Evolutionary conservation across 2,888 invertebrate species (phyloP).

Genomic region (Thera obeliscata): DNA sequence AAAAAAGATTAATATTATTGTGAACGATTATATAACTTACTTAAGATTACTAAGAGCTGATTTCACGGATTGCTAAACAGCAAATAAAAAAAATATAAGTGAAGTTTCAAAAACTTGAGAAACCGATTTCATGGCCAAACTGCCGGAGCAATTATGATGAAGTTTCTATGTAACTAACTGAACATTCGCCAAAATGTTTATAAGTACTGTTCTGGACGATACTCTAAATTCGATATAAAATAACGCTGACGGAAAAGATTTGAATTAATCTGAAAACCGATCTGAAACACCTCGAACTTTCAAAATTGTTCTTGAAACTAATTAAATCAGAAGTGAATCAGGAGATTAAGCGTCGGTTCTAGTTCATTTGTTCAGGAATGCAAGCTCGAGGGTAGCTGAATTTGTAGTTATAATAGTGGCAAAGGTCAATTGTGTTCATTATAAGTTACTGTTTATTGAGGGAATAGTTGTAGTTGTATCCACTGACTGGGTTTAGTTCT

Average conservation of each 20-base stretch:
- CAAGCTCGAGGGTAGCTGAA: neutral
- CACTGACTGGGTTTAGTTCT: too few relatives aligned
- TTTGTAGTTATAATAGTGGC: conserved; percentile 3
- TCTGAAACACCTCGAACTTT: conserved; percentile 7
- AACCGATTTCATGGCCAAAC: too few relatives aligned
- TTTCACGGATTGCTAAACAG: too few relatives aligned
- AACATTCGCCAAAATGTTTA: too few relatives aligned
- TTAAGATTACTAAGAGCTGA: too few relatives aligned
- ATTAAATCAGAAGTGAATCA: conserved; percentile 17
- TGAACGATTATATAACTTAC: too few relatives aligned
- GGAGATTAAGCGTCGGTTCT: conserved; percentile 10
- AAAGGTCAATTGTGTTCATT: neutral
- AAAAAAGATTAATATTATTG: too few relatives aligned
- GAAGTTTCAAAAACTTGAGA: too few relatives aligned
- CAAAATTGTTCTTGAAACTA: conserved; percentile 17
- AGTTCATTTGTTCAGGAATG: conserved; percentile 25
- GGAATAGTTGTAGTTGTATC: neutral
- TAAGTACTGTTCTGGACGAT: too few relatives aligned
- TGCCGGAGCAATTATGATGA: too few relatives aligned
- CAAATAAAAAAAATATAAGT: too few relatives aligned
- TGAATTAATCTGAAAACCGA: neutral
- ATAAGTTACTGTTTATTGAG: conserved; percentile 1
- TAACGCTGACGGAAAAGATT: neutral
- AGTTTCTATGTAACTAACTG: too few relatives aligned
- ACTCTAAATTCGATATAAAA: neutral